A percentile compares a stretch with the other conserved stretches of the same genome.
Conservation (phyloP, 2,797 vertebrate species). For the Cheirogaleus major region DNA sequence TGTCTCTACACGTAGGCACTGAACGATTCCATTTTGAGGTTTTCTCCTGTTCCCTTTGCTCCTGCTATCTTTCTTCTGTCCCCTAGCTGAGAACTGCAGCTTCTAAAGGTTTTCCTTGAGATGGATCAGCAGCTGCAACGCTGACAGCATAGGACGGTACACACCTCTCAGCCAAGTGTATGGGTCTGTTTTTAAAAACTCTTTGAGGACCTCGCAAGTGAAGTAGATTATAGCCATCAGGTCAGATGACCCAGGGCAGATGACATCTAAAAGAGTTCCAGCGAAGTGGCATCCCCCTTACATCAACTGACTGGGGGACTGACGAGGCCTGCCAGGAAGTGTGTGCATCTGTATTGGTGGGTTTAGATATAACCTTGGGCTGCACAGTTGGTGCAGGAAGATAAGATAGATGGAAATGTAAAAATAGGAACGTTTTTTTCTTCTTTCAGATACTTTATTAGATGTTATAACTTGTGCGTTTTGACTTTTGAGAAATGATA, state of each 20-base stretch:
- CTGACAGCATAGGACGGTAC: background rate
- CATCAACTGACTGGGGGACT: background rate
- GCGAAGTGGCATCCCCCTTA: background rate
- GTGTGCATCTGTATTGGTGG: background rate
- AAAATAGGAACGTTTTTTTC: background rate
- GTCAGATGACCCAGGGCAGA: background rate
- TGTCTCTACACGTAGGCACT: background rate
- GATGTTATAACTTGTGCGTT: background rate
- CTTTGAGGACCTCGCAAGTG: conserved; percentile 6
- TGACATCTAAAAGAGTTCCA: background rate
- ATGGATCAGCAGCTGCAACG: too few relatives aligned
- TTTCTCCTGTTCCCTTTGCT: background rate
- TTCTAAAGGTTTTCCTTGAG: background rate
- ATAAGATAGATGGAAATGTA: background rate
- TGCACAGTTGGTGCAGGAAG: background rate
- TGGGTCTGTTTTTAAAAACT: background rate
- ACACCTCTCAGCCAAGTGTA: background rate
- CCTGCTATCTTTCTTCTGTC: background rate
- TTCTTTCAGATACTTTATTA: background rate
- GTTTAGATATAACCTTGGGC: background rate
- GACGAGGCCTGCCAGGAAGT: fast-evolving
- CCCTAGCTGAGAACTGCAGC: background rate
- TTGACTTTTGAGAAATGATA: conserved; percentile 24
- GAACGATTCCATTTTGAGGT: background rate
- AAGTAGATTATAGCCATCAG: background rate